Evolutionary conservation across 2,888 invertebrate species (phyloP).

Genomic region (Hemaris fuciformis): DNA sequence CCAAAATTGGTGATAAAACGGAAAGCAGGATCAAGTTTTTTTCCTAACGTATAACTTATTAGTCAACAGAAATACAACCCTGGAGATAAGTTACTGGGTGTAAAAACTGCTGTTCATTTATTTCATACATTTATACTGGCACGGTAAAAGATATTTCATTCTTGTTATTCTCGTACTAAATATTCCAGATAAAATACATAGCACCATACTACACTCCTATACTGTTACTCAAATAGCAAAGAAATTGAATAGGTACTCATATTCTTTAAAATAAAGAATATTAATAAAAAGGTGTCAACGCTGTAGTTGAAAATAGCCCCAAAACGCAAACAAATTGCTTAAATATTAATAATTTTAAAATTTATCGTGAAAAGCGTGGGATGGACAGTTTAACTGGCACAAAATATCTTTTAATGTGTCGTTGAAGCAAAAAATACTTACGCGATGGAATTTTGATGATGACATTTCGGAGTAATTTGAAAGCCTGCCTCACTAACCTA

Average conservation of each 20-base stretch:
- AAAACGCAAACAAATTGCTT: background rate
- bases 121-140: too few species aligned
- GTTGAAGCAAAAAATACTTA: conserved; percentile 16
- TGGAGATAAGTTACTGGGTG: too few species aligned
- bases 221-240: too few species aligned
- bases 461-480: conserved; percentile 13
- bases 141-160: too few species aligned
- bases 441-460: conserved; percentile 29
- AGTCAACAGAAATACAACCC: too few species aligned
- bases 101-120: too few species aligned
- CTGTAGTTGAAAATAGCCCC: background rate
- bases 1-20: background rate
- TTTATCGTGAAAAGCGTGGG: conserved; percentile 24
- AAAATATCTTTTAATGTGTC: conserved; percentile 19
- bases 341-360: conserved; percentile 2
- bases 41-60: background rate
- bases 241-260: too few species aligned
- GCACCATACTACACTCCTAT: too few species aligned
- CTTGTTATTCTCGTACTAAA: too few species aligned
- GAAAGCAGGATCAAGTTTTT: background rate
- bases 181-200: too few species aligned
- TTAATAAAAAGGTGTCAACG: too few species aligned
- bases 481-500: conserved; percentile 12
- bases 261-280: too few species aligned
- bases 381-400: conserved; percentile 22